Evolutionary conservation across 1,140 invertebrate species (phyloP).

Genomic region (Acromyrmex heyeri): DNA sequence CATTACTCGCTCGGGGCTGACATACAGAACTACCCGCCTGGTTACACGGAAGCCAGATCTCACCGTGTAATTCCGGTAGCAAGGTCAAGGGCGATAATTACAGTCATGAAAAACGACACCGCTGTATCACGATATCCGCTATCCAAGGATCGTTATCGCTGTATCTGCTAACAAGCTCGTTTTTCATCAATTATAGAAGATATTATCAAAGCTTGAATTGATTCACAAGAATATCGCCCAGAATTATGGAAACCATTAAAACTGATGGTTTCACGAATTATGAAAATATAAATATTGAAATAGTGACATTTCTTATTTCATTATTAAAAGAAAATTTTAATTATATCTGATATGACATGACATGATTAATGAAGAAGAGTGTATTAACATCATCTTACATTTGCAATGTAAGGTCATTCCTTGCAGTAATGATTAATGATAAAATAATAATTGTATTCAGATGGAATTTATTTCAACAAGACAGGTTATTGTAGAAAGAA

Average conservation of each 20-base stretch:
- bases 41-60: conserved; percentile 50
- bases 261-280: conserved; percentile 1
- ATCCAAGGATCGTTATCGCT: conserved; percentile 69
- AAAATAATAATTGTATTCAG: background rate
- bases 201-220: conserved; percentile 18
- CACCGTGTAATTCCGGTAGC: conserved; percentile 56
- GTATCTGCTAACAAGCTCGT: conserved; percentile 74
- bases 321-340: background rate
- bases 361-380: background rate
- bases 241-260: background rate
- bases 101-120: conserved; percentile 41
- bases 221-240: background rate
- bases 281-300: background rate
- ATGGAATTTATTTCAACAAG: background rate
- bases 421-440: background rate
- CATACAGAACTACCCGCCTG: conserved; percentile 60
- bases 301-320: background rate
- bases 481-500: background rate
- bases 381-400: background rate
- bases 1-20: conserved; percentile 73
- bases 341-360: background rate
- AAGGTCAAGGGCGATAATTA: conserved; percentile 64
- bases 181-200: conserved; percentile 48
- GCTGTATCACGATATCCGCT: conserved; percentile 26
- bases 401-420: background rate